Percentiles rank a stretch among this genome's conserved stretches.
Evolutionary conservation across 1,140 invertebrate species (phyloP).

Genomic region (Scaptomyza hsui): DNA sequence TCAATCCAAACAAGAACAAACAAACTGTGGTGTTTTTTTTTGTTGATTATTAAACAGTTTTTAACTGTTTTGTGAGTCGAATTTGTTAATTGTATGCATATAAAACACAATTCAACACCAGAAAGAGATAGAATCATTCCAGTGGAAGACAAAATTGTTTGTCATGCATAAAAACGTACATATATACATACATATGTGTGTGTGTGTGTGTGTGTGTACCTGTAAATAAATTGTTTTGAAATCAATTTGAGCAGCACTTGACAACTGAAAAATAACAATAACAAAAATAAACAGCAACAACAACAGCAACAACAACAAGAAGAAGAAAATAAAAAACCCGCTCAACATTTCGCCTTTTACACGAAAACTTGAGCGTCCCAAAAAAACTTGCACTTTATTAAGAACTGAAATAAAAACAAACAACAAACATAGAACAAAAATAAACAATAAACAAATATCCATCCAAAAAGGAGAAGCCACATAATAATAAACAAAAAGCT

Average conservation of each 20-base stretch:
- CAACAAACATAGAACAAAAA: constrained; percentile 2
- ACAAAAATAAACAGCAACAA: constrained; percentile 21
- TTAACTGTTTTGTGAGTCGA: background rate
- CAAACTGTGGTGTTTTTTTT: background rate
- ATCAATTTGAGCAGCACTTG: constrained; percentile 58
- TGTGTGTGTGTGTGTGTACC: constrained; percentile 5
- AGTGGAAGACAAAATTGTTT: background rate
- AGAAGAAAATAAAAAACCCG: constrained; percentile 36
- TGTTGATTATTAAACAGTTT: background rate
- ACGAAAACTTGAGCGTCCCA: constrained; percentile 62
- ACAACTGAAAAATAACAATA: constrained; percentile 40
- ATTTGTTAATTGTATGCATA: background rate
- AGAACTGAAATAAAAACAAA: constrained; percentile 25
- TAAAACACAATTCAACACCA: background rate
- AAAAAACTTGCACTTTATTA: constrained; percentile 33
- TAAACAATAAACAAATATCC: constrained; percentile 45
- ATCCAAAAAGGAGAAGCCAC: constrained; percentile 19
- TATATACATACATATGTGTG: background rate
- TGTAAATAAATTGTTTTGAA: constrained; percentile 64
- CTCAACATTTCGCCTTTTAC: constrained; percentile 78
- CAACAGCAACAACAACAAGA: constrained; percentile 13
- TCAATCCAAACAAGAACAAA: background rate
- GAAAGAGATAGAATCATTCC: constrained; percentile 2
- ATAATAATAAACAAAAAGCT: constrained; percentile 21
- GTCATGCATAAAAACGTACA: background rate